phyloP scores from a whole-genome alignment of 2,888 invertebrate species.

The Melanostoma mellinum region DNA sequence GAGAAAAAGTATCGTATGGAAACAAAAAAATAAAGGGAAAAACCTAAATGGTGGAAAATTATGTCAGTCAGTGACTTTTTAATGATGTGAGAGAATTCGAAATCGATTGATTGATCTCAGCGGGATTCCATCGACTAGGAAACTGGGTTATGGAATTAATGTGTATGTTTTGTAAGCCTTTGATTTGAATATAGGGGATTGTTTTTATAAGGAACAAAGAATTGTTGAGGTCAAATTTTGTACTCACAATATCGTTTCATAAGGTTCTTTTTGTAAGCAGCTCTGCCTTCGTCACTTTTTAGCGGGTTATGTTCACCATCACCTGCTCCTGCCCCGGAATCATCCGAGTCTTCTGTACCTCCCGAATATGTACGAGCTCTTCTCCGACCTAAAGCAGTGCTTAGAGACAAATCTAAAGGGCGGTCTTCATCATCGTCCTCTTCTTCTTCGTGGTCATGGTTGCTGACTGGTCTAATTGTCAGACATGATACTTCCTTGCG shows the following conservation, averaged over 20 bases:
- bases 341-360: constrained; percentile 91
- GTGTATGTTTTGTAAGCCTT: background rate
- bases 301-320: constrained; percentile 76
- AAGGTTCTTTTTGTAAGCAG: constrained; percentile 94
- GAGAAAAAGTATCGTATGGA: background rate
- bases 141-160: constrained; percentile 46
- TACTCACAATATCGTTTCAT: constrained; percentile 97
- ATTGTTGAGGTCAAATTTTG: constrained; percentile 2
- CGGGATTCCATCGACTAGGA: constrained; percentile 49
- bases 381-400: constrained; percentile 78
- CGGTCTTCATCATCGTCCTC: constrained; percentile 84
- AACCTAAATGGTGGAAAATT: constrained; percentile 55
- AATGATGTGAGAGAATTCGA: constrained; percentile 63
- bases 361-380: constrained; percentile 86
- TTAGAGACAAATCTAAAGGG: constrained; percentile 90
- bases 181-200: constrained; percentile 6
- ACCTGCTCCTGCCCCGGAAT: constrained; percentile 84
- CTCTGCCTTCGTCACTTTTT: constrained; percentile 79
- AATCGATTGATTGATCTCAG: constrained; percentile 59
- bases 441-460: constrained; percentile 68
- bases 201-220: background rate
- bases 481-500: constrained; percentile 57
- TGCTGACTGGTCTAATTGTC: constrained; percentile 47
- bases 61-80: constrained; percentile 65
- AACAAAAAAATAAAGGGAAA: constrained; percentile 5